Evolutionary conservation across 2,888 invertebrate genomes (phyloP), one percentile per base, ranked within the genome.

Genomic region (Lepidocyrtoides sp.): DNA sequence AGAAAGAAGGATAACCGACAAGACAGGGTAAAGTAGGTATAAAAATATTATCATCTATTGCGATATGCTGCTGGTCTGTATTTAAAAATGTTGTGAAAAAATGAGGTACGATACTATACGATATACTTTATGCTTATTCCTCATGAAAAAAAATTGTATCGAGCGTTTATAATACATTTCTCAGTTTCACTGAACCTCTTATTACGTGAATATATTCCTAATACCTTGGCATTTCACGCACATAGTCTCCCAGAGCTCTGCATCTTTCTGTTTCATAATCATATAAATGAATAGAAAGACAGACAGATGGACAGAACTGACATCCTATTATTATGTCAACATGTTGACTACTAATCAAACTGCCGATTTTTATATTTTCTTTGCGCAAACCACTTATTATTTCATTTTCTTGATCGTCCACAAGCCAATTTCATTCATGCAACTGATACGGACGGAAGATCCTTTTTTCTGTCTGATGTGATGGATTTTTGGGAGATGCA

Each of bases 261-360:
- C 17, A 72, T 7, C n/a, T 72, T 26, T 36, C 10, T 36, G 32
- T 57, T 81, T 81, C 57, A 81, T 81, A 48, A 75, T 75, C 82
- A 41, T 23, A 75, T 75, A 69, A 36, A 69, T 81, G 79, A 29
- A 41, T 29, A 51, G 57, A 51, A 54, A 26, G 60, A 57, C 41
- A 82, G 81, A 69, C 72, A 72, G 88, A 89, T 69, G 81, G 82
- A 82, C 69, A 82, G 88, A 82, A 36, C 82, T 89, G 88, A 89
- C 88, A 89, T 72, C 48, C 88, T 89, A 89, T 89, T 89, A 89
- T 89, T 89, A 89, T 82, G 88, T 89, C 88, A 89, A 81, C 86
- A 81, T 88, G 79, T 88, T 88, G 87, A 88, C 87, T 88, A 66
- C 79, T 88, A 88, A 88, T 88, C 79, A 88, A 88, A 81, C 79